Percentiles rank a stretch among this genome's conserved stretches.
These are phyloP conservation scores for Smittia aterrima DNA, from an alignment of 2,888 invertebrate species.

Conservation along the genomic window DNA sequence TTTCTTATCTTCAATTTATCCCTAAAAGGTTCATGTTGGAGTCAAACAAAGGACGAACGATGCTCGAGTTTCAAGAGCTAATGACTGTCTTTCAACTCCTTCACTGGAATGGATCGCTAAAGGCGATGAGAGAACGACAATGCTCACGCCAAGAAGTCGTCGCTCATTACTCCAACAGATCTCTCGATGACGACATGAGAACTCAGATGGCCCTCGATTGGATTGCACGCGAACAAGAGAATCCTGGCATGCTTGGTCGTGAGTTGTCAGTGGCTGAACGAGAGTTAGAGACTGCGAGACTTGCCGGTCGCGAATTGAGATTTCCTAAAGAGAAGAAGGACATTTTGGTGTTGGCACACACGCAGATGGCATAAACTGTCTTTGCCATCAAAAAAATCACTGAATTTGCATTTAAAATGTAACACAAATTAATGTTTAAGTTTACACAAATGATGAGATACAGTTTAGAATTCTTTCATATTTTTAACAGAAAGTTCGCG, in stretches of 20 bases:
- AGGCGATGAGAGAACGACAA: constrained; percentile 92
- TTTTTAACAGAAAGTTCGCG: not conserved
- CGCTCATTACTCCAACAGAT: constrained; percentile 89
- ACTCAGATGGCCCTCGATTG: constrained; percentile 95
- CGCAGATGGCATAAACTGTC: constrained; percentile 63
- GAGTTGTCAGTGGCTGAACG: constrained; percentile 83
- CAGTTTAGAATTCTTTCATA: not conserved
- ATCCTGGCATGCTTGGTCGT: constrained; percentile 70
- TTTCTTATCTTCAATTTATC: constrained; percentile 23
- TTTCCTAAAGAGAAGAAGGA: constrained; percentile 96
- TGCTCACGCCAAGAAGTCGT: constrained; percentile 91
- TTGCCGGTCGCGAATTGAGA: constrained; percentile 85
- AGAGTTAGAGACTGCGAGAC: constrained; percentile 79
- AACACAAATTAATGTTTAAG: constrained; percentile 41
- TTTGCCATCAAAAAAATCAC: not conserved
- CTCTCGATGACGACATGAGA: constrained; percentile 92
- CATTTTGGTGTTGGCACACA: constrained; percentile 84
- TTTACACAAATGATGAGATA: not conserved
- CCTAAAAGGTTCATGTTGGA: constrained; percentile 66
- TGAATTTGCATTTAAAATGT: constrained; percentile 40
- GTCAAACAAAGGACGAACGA: constrained; percentile 85
- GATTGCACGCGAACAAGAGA: constrained; percentile 79
- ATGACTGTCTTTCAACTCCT: constrained; percentile 97
- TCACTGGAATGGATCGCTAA: constrained; percentile 95
- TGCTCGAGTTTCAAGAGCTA: constrained; percentile 93